Base-by-base conservation (phyloP, 2,113 vertebrate genomes). In the Cyphomyrus plagiostoma region DNA sequence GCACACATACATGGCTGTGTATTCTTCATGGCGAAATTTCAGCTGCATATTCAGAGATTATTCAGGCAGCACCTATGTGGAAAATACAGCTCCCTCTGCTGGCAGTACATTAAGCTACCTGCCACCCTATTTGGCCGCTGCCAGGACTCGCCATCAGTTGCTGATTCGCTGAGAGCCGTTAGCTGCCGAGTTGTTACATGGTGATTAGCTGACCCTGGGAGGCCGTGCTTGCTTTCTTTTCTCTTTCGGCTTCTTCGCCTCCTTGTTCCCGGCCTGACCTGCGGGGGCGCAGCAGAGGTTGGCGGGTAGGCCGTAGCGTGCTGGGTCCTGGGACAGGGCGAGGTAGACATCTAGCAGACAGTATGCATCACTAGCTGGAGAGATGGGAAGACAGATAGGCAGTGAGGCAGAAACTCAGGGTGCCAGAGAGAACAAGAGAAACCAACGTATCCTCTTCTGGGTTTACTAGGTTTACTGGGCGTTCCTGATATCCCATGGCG, bases 281-380 rank as follows among this genome's bases (percentile, higher is more conserved):
- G 91, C 62, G 21, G 91, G 90, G 52, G 92, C 86, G 19, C 91
- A 89, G 13, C 45, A 77, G 85, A 97, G 92, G 93, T 96, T 92
- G 7, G 92, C 91, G 0, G 91, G 93, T 39, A 97, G 94, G 8
- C 94, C 94, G 10, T 96, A 97, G 88, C 62, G 80, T 0, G 90
- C 62, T 0, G 96, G 96, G 58, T 97, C 94, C 45, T 92, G 86
- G 26, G 93, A 92, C 88, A 99, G 95, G 0, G 91, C 92, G n/a
- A 93, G 91, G 2, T 97, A 95, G 82, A 98, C 93, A 39, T 98
- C 96, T 92, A 98, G 93, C 92, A 98, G 95, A 92, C 97, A 98
- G 93, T 95, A 98, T 0, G 96, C 97, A 74, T 98, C 97, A 0
- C 92, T 91, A 62, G 95, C 96, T 96, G 89, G 45, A 92, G 48